Base-by-base conservation (phyloP, 2,797 vertebrate genomes). In the Oceanodroma leucorhoa region DNA sequence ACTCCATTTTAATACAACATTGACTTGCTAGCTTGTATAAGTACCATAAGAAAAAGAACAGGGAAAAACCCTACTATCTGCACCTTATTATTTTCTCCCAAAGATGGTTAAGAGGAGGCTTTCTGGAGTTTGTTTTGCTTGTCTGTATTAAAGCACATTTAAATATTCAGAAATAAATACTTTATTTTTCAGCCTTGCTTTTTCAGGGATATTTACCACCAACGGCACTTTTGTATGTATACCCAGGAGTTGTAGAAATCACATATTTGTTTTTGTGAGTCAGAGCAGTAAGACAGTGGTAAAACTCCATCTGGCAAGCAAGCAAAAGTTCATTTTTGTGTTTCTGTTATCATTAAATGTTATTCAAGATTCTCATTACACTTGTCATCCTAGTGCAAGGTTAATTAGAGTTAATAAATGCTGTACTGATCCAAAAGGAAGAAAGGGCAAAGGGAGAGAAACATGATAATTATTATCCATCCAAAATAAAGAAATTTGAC, bases 341-440 rank as follows among this genome's bases (percentile, higher is more conserved):
- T 96, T 96, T 94, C 87, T 94, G 77, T 95, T 93, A 94, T 62
- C 58, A 57, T 60, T 93, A 94, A 95, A 93, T 38, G 82, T 91
- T 96, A 94, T 84, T 94, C 80, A 94, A 83, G 89, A 91, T 91
- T 87, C 92, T 90, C 73, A 93, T 96, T 96, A 94, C 77, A 87
- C 80, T 96, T 94, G 82, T 93, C 93, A 91, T 86, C 83, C 70
- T 73, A 93, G 85, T 76, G 62, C 85, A 96, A 94, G 93, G 89
- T 96, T 96, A 96, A 97, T 97, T 96, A 93, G 93, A 94, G 85
- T 90, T 95, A 95, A 93, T 96, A 96, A 96, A 87, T 55, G 83
- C 58, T 90, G 70, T 94, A 90, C 85, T 82, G 48, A 95, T 94
- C 62, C 64, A 93, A 94, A 86, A 83, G 79, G 66, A 95, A 96